Percentiles rank a stretch among this genome's conserved stretches.
These are phyloP conservation scores for Bombus waltoni DNA, from an alignment of 1,140 invertebrate genomes.

Conservation along the genomic window DNA sequence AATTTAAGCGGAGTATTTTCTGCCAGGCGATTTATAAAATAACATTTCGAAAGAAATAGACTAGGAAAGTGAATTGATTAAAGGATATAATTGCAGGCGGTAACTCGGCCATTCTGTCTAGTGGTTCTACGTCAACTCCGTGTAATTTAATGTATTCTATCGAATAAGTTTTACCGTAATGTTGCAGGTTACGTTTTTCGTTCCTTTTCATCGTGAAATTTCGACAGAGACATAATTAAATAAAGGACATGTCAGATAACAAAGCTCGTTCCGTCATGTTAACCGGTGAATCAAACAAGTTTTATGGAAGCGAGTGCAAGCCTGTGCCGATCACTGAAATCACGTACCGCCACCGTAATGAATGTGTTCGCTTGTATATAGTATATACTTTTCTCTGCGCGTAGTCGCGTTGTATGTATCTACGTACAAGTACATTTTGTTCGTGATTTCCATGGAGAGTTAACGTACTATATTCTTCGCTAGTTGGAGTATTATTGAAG, in stretches of 20 bases:
- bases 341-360: slow-evolving; percentile 5
- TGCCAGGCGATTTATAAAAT: too few relatives aligned
- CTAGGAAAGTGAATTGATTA: slow-evolving; percentile 10
- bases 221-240: slow-evolving; percentile 45
- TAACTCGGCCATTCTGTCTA: neutral
- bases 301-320: slow-evolving; percentile 27
- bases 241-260: slow-evolving; percentile 15
- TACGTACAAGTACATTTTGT: slow-evolving; percentile 7
- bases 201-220: slow-evolving; percentile 37
- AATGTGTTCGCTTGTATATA: slow-evolving; percentile 5
- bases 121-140: neutral
- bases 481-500: slow-evolving; percentile 42
- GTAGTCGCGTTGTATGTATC: neutral
- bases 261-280: slow-evolving; percentile 31
- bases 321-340: slow-evolving; percentile 30
- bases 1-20: neutral
- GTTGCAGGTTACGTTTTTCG: slow-evolving; percentile 20
- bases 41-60: slow-evolving; percentile 13
- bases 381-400: neutral
- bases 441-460: slow-evolving; percentile 51
- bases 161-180: slow-evolving; percentile 29
- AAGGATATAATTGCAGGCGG: slow-evolving; percentile 11
- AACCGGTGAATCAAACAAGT: slow-evolving; percentile 49
- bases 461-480: slow-evolving; percentile 21
- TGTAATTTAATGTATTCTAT: slow-evolving; percentile 46